phyloP scores from a whole-genome alignment of 2,797 vertebrate genomes.

The Diplodus sargus region DNA sequence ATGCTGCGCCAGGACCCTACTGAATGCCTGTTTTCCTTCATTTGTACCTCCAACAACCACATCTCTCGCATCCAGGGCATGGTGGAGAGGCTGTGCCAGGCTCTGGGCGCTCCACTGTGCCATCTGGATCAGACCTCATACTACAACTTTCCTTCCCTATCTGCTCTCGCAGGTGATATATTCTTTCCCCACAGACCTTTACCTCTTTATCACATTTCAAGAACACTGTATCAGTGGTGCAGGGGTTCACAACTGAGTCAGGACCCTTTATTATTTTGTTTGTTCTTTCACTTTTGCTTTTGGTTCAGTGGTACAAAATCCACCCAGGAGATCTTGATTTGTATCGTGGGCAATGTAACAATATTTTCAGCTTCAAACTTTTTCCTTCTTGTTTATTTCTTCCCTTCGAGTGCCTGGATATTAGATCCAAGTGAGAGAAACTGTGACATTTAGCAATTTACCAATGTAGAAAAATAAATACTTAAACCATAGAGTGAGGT shows the following conservation, averaged over 20 bases:
- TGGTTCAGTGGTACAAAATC: not conserved
- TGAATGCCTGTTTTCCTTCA: constrained; percentile 96
- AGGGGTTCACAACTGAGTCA: not conserved
- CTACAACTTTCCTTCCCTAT: constrained; percentile 89
- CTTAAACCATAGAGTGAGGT: not conserved
- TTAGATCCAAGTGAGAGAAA: not conserved
- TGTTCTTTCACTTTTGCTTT: not conserved
- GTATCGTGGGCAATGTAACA: not conserved
- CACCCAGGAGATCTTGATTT: not conserved
- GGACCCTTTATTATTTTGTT: not conserved
- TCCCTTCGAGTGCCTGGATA: not conserved
- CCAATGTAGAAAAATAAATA: not conserved
- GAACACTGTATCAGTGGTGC: not conserved
- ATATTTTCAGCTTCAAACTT: no score
- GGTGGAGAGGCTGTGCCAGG: constrained; percentile 91
- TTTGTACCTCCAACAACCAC: constrained; percentile 98
- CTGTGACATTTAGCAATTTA: not conserved
- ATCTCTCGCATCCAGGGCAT: constrained; percentile 94
- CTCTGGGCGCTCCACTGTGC: constrained; percentile 86
- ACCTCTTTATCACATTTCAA: not conserved
- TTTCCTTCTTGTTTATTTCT: not conserved
- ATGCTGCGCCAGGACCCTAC: constrained; percentile 92
- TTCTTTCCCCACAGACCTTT: not conserved
- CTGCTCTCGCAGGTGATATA: constrained; percentile 86
- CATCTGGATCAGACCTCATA: constrained; percentile 86